phyloP scores from a whole-genome alignment of 1,140 invertebrate genomes.

The Anoplolepis gracilipes region DNA sequence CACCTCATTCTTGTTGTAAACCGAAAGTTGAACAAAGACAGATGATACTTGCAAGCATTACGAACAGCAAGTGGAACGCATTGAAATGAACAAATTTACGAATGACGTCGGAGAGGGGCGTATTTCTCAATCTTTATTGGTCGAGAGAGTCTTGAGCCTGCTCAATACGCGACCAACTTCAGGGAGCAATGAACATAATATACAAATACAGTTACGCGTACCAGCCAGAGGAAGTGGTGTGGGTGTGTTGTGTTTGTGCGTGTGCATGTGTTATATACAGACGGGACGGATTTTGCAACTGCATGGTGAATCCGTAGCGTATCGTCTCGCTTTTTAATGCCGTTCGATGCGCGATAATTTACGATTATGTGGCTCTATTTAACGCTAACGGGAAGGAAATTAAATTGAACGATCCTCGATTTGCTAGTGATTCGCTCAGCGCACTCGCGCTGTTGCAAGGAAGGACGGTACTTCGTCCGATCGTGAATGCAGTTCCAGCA shows the following conservation, averaged over 20 bases:
- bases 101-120: no score
- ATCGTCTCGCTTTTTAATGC: conserved; percentile 31
- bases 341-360: background rate
- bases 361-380: background rate
- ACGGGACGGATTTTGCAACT: conserved; percentile 58
- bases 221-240: background rate
- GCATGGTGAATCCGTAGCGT: conserved; percentile 26
- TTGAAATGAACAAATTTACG: no score
- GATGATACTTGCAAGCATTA: no score
- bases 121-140: no score
- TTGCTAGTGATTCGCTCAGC: background rate
- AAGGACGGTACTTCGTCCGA: conserved; percentile 5
- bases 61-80: no score
- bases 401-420: conserved; percentile 39
- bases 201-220: no score
- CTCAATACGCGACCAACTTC: no score
- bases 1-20: no score
- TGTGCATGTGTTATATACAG: background rate
- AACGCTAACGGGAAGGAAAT: background rate
- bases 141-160: no score
- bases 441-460: conserved; percentile 59
- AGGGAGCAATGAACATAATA: no score
- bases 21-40: no score
- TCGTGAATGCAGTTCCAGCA: conserved; percentile 49
- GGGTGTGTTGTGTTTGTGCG: no score